Evolutionary conservation across 1,140 invertebrate species (phyloP).

Genomic region (Paramacrobiotus metropolitanus): DNA sequence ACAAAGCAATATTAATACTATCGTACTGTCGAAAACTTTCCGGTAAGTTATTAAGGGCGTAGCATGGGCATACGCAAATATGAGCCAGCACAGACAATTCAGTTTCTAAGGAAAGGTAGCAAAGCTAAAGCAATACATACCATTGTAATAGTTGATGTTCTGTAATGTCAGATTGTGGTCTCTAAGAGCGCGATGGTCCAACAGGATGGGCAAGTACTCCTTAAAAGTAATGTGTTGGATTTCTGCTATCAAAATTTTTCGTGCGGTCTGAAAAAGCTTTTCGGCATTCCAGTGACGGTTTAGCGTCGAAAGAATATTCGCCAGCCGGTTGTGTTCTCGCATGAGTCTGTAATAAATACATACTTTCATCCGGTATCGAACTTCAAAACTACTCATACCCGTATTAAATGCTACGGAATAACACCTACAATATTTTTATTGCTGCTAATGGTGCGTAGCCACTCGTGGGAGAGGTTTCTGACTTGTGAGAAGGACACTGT

Average conservation of each 20-base stretch:
- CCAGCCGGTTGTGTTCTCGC: conserved; percentile 50
- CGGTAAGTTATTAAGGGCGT: too few relatives aligned
- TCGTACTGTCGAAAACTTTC: too few relatives aligned
- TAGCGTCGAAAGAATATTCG: conserved; percentile 42
- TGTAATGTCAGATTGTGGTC: background rate
- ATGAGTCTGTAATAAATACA: conserved; percentile 11
- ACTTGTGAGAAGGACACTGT: too few relatives aligned
- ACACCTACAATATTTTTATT: background rate
- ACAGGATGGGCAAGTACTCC: conserved; percentile 55
- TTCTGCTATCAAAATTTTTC: conserved; percentile 63
- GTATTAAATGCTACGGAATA: too few relatives aligned
- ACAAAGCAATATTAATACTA: too few relatives aligned
- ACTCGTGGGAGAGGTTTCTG: too few relatives aligned
- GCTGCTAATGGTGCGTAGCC: background rate
- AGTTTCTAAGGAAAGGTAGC: background rate
- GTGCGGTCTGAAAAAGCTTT: conserved; percentile 59
- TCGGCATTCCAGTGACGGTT: conserved; percentile 91
- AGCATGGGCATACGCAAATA: background rate
- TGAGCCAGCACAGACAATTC: background rate
- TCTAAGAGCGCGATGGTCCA: background rate
- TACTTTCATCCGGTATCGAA: background rate
- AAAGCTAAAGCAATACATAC: background rate
- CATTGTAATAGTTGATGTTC: background rate
- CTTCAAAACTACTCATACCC: too few relatives aligned
- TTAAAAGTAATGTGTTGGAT: conserved; percentile 82